These are phyloP conservation scores for Charanyca ferruginea DNA, from an alignment of 2,888 invertebrate species.

Conservation along the genomic window DNA sequence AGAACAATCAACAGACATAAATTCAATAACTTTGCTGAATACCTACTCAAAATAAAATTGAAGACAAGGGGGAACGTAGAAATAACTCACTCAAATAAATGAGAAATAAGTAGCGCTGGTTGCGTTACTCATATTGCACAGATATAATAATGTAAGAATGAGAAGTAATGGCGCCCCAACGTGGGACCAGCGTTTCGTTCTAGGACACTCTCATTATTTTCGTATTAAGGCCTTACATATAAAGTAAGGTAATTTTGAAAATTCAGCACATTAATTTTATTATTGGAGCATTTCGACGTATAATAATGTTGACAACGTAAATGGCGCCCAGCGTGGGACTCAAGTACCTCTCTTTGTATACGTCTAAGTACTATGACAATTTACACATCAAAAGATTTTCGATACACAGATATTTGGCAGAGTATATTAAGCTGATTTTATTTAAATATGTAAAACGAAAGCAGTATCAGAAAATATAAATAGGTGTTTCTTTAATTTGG, in stretches of 20 bases:
- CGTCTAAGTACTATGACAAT: neutral
- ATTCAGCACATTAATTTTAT: constrained; percentile 28
- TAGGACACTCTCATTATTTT: constrained; percentile 60
- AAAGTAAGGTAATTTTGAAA: constrained; percentile 36
- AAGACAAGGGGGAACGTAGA: constrained; percentile 43
- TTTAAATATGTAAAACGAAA: neutral
- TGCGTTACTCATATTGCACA: constrained; percentile 57
- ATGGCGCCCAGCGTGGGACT: constrained; percentile 36
- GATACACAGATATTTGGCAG: too few species aligned
- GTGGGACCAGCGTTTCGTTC: constrained; percentile 45
- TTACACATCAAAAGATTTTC: neutral
- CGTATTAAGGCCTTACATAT: constrained; percentile 55
- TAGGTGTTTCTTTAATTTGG: constrained; percentile 6
- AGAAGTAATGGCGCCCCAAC: constrained; percentile 64
- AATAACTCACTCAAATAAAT: constrained; percentile 62
- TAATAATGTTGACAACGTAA: constrained; percentile 17
- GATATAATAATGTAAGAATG: constrained; percentile 61
- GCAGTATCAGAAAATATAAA: neutral
- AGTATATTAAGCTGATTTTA: neutral
- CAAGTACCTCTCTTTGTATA: constrained; percentile 2
- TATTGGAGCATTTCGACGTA: constrained; percentile 13
- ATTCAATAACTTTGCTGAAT: constrained; percentile 15
- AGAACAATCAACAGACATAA: neutral
- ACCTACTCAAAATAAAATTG: constrained; percentile 32
- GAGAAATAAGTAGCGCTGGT: constrained; percentile 61